Evolutionary conservation across 2,113 vertebrate genomes (phyloP), one percentile per base, ranked within the genome.

Genomic region (Rhabdomys dilectus): DNA sequence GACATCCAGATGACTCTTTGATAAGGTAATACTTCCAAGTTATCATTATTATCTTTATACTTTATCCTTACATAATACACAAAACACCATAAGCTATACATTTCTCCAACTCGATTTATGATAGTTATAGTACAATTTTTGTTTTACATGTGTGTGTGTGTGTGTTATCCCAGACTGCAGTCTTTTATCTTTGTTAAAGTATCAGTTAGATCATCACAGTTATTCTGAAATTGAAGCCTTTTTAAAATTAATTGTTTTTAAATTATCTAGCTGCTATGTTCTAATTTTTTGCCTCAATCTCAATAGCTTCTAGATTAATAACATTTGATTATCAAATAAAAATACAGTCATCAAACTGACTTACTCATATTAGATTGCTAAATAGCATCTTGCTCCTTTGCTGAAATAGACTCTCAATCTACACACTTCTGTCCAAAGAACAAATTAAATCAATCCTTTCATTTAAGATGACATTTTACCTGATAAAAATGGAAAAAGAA

Each of bases 371-470:
- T 11, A 77, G 3, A 89, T 78, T 89, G n/a, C 19, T 62, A 48
- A 82, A 78, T 53, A 29, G 1, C 1, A 89, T 26, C 15, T 60
- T 85, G 13, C 3, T 68, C 0, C 17, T 91, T 56, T 34, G 4
- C 45, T 85, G 39, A 58, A n/a, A 68, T 77, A 58, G 1, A 7
- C 92, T 72, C 19, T 62, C 88, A 22, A 73, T 68, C 1, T 19
- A 86, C 26, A 7, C 1, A 91, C 7, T 92, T 94, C 87, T 66
- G 6, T 24, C 11, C 76, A 64, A 36, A 75, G 66, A 91, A 72
- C 8, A 95, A 97, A 77, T 93, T 12, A 87, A 88, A 94, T 93
- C 68, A 75, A 51, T 81, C 39, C 78, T 70, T 91, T 84, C 91
- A 75, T 89, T 5, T 81, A 86, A 88, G 12, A 70, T 76, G 17